These are phyloP conservation scores for Macquaria ambigua DNA, from an alignment of 2,113 vertebrate genomes.

Conservation along the genomic window DNA sequence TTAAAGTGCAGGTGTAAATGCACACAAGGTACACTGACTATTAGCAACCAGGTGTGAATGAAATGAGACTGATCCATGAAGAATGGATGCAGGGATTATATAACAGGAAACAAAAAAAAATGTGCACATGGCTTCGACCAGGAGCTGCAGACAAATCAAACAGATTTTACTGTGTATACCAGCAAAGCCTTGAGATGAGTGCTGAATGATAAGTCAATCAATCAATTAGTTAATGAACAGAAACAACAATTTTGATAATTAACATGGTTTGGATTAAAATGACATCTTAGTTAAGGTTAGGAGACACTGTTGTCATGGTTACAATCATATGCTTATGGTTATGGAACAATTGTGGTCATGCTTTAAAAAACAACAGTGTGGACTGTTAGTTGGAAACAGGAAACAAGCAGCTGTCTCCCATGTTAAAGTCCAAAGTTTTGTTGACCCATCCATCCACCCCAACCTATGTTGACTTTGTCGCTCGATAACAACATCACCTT, in stretches of 20 bases:
- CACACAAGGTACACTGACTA: not conserved
- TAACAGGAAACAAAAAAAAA: not conserved
- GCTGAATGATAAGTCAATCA: not conserved
- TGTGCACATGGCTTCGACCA: constrained; percentile 8
- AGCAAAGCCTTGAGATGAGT: not conserved
- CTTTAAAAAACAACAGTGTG: not conserved
- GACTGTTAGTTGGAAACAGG: not conserved
- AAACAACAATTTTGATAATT: not conserved
- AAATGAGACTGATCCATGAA: constrained; percentile 23
- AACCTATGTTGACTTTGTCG: not conserved
- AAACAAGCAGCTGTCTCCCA: not conserved
- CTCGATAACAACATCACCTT: not conserved
- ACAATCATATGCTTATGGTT: not conserved
- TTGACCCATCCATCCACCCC: not conserved
- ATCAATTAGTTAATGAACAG: not conserved
- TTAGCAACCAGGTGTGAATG: constrained; percentile 30
- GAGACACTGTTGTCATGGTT: not conserved
- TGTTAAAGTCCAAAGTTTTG: not conserved
- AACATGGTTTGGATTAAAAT: not conserved
- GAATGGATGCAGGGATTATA: not conserved
- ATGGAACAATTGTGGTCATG: not conserved
- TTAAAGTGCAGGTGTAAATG: constrained; percentile 41
- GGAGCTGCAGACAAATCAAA: not conserved
- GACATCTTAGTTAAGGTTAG: not conserved
- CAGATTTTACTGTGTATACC: not conserved